These are phyloP conservation scores for Metaphire vulgaris DNA, from an alignment of 1,140 invertebrate species.

Conservation along the genomic window DNA sequence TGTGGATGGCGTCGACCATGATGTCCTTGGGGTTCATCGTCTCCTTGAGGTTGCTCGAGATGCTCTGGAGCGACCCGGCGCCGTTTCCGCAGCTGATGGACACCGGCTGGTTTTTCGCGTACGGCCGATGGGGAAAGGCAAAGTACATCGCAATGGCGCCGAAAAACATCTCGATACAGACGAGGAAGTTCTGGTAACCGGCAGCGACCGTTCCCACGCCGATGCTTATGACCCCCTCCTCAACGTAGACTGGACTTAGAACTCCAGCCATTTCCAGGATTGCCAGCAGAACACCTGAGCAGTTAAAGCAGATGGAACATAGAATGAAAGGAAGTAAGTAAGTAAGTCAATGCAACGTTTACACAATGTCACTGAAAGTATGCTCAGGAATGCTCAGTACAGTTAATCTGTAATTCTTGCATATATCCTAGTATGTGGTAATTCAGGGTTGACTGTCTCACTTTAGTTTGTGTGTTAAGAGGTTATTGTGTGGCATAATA, in stretches of 20 bases:
- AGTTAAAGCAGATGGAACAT: too few species aligned
- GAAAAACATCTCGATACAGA: slow-evolving; percentile 99
- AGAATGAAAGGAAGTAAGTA: too few species aligned
- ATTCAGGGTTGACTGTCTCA: too few species aligned
- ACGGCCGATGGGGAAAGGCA: slow-evolving; percentile 70
- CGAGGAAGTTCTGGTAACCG: slow-evolving; percentile 98
- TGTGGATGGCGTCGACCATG: slow-evolving; percentile 99
- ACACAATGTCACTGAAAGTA: too few species aligned
- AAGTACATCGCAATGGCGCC: slow-evolving; percentile 91
- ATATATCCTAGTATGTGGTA: too few species aligned
- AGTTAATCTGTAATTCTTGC: too few species aligned
- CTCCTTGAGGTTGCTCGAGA: slow-evolving; percentile 95
- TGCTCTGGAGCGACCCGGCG: slow-evolving; percentile 97
- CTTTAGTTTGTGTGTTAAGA: too few species aligned
- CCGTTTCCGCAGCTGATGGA: neutral
- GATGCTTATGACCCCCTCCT: slow-evolving; percentile 61
- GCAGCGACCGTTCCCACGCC: slow-evolving; percentile 92
- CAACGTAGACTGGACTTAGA: slow-evolving; percentile 79
- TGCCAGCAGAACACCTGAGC: slow-evolving; percentile 84
- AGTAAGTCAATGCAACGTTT: too few species aligned
- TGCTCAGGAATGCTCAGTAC: too few species aligned
- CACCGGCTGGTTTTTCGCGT: neutral
- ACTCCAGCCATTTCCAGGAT: slow-evolving; percentile 92
- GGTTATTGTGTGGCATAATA: too few species aligned
- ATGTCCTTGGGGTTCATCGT: slow-evolving; percentile 99